Percentiles rank a stretch among this genome's conserved stretches.
These are phyloP conservation scores for Gambusia holbrooki DNA, from an alignment of 2,113 vertebrate genomes.

Conservation along the genomic window DNA sequence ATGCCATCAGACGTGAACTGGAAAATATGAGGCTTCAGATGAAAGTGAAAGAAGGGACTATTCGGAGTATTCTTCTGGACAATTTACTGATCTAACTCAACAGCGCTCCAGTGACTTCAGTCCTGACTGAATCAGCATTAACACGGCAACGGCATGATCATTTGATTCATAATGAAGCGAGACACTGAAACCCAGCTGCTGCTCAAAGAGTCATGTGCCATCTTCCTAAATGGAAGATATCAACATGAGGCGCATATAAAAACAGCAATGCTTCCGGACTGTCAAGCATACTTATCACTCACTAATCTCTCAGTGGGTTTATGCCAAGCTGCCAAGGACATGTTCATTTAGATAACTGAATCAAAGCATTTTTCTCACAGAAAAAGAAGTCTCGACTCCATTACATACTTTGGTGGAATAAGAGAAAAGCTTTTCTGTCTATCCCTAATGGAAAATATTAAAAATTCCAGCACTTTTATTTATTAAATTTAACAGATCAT, in stretches of 20 bases:
- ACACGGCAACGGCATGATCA: conserved; percentile 27
- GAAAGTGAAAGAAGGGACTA: conserved; percentile 27
- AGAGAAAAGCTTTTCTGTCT: conserved; percentile 14
- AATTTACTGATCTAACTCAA: conserved; percentile 55
- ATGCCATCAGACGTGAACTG: conserved; percentile 7
- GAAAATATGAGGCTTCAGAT: conserved; percentile 1
- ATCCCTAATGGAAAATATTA: conserved; percentile 30
- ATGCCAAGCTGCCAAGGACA: background rate
- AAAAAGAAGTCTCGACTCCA: background rate
- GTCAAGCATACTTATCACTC: conserved; percentile 25
- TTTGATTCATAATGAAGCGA: conserved; percentile 54
- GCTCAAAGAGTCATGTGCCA: conserved; percentile 33
- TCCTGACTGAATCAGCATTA: conserved; percentile 52
- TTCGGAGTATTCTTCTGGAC: conserved; percentile 36
- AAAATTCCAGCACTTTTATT: conserved; percentile 24
- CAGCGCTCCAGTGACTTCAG: conserved; percentile 41
- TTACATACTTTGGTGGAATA: conserved; percentile 24
- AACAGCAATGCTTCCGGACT: conserved; percentile 23
- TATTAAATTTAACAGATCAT: conserved; percentile 20
- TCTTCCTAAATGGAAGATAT: conserved; percentile 38
- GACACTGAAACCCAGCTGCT: conserved; percentile 40
- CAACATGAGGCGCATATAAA: conserved; percentile 37
- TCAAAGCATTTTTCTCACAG: background rate
- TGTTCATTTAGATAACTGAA: conserved; percentile 1
- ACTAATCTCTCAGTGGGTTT: background rate